Percentiles rank a stretch among this genome's conserved stretches.
Evolutionary conservation across 2,797 vertebrate genomes (phyloP).

Genomic region (Callimico goeldii): DNA sequence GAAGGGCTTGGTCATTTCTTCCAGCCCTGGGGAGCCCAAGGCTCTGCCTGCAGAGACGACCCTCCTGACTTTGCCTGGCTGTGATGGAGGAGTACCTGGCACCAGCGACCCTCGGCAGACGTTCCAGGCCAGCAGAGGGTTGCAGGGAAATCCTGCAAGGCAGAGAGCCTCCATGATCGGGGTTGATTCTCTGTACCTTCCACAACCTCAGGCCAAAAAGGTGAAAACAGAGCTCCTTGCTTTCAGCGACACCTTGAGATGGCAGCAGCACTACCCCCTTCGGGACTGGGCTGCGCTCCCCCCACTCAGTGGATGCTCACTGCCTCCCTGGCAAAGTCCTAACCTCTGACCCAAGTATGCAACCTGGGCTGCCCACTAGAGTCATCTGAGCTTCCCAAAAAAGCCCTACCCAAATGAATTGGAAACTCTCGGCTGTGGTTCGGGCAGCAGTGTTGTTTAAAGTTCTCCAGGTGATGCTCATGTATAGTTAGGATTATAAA

Average conservation of each 20-base stretch:
- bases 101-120: not conserved
- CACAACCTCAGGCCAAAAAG: not conserved
- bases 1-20: not conserved
- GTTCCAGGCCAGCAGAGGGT: not conserved
- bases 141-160: not conserved
- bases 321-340: not conserved
- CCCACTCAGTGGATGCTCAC: rapidly evolving
- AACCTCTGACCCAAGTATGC: not conserved
- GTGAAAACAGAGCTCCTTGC: not conserved
- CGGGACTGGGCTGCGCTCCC: rapidly evolving
- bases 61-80: not conserved
- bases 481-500: not conserved
- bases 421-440: not conserved
- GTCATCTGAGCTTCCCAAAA: not conserved
- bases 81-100: not conserved
- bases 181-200: rapidly evolving
- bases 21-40: not conserved
- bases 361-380: not conserved
- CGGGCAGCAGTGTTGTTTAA: not conserved
- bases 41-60: not conserved
- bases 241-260: not conserved
- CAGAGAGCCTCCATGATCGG: not conserved
- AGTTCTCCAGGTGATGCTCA: not conserved
- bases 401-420: too few species aligned
- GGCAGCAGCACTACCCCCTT: not conserved